Evolutionary conservation across 2,113 vertebrate genomes (phyloP).

Genomic region (Cyphomyrus plagiostoma): DNA sequence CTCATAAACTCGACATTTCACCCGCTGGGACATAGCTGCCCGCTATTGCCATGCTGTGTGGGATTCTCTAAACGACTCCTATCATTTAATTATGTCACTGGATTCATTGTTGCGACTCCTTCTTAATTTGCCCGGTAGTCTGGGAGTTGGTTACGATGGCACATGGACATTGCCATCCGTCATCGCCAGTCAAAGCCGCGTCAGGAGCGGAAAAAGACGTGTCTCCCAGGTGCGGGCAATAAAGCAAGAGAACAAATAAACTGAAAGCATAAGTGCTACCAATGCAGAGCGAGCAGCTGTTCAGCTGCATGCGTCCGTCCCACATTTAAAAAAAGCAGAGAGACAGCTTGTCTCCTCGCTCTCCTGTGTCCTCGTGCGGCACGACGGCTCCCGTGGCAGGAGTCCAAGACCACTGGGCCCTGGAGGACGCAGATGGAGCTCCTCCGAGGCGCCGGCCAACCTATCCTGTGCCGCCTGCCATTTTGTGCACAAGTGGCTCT

Average conservation of each 20-base stretch:
- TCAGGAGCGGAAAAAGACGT: background rate
- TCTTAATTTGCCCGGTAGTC: background rate
- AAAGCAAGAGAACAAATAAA: background rate
- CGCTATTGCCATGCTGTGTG: background rate
- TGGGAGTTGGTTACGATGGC: background rate
- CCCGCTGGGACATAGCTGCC: background rate
- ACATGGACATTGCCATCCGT: background rate
- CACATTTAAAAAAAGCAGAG: background rate
- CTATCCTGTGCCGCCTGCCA: constrained; percentile 53
- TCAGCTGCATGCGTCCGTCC: background rate
- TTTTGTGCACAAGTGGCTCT: constrained; percentile 46
- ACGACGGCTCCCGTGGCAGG: constrained; percentile 49
- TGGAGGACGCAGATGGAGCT: constrained; percentile 60
- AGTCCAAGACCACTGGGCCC: constrained; percentile 57
- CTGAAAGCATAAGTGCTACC: background rate
- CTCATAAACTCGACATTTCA: background rate
- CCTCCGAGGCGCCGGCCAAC: constrained; percentile 46
- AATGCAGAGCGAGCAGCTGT: background rate
- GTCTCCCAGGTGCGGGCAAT: background rate
- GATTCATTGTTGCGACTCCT: background rate
- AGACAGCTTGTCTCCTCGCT: constrained; percentile 13
- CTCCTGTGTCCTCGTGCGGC: background rate
- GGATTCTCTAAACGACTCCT: background rate
- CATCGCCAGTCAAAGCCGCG: background rate
- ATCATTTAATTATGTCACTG: background rate